Evolutionary conservation across 2,888 invertebrate genomes (phyloP).

Genomic region (Spatulosminthurus flaviceps): DNA sequence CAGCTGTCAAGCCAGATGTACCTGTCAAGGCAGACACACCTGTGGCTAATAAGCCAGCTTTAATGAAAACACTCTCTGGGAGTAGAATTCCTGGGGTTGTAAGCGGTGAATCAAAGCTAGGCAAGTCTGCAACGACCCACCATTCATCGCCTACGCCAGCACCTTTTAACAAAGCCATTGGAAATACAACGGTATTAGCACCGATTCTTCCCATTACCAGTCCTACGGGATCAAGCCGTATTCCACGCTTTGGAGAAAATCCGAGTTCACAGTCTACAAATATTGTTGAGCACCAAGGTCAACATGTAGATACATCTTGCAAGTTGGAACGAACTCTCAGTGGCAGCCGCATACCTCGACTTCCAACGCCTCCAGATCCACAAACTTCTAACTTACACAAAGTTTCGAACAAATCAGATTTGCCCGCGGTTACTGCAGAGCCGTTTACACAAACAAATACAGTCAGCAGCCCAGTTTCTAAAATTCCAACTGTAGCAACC

Average conservation of each 20-base stretch:
- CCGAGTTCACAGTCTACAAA: neutral
- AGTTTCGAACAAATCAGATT: neutral
- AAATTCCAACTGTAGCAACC: slow-evolving; percentile 33
- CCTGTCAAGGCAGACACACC: neutral
- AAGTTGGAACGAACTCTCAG: slow-evolving; percentile 40
- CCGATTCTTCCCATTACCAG: neutral
- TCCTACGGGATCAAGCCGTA: slow-evolving; percentile 16
- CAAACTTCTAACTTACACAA: neutral
- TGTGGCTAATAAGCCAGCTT: slow-evolving; percentile 5
- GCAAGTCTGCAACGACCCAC: slow-evolving; percentile 15
- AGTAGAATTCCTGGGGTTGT: slow-evolving; percentile 25
- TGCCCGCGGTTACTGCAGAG: neutral
- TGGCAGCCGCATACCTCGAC: slow-evolving; percentile 53
- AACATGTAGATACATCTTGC: neutral
- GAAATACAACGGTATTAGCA: neutral
- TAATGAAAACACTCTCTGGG: slow-evolving; percentile 1
- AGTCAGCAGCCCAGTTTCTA: neutral
- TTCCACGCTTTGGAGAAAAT: slow-evolving; percentile 34
- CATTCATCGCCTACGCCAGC: neutral
- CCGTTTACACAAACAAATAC: neutral
- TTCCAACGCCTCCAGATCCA: neutral
- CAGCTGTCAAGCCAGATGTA: neutral
- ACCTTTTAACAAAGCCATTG: neutral
- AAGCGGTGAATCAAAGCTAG: slow-evolving; percentile 4
- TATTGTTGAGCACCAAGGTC: neutral